Conservation (phyloP, 2,888 invertebrate genomes). For the Napeogenes sylphis region DNA sequence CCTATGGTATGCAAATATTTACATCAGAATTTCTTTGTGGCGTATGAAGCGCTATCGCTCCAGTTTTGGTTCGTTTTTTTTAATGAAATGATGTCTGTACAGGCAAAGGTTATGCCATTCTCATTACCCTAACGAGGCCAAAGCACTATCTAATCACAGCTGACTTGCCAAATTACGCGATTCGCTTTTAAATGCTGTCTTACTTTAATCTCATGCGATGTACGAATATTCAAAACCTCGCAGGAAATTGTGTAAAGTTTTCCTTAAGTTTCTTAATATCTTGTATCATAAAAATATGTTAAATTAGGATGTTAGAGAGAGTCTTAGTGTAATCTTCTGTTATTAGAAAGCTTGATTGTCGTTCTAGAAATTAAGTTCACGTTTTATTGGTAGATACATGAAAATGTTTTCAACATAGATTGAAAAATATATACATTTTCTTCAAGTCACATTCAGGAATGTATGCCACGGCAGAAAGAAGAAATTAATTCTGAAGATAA, state of each 20-base stretch:
- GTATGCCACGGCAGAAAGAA: slow-evolving; percentile 11
- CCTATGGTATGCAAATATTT: too few species aligned
- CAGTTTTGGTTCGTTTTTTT: too few species aligned
- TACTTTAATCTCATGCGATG: slow-evolving; percentile 65
- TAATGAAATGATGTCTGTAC: slow-evolving; percentile 47
- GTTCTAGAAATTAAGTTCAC: too few species aligned
- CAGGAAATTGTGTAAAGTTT: slow-evolving; percentile 14
- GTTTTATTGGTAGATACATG: neutral
- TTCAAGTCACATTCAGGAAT: slow-evolving; percentile 7
- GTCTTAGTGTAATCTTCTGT: neutral
- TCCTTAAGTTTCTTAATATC: slow-evolving; percentile 3
- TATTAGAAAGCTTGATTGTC: neutral
- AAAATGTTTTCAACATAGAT: neutral
- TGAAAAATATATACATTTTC: neutral
- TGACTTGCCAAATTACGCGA: slow-evolving; percentile 75
- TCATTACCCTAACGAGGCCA: slow-evolving; percentile 71
- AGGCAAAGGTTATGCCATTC: slow-evolving; percentile 63
- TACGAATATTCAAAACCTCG: slow-evolving; percentile 34
- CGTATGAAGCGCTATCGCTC: too few species aligned
- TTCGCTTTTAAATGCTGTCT: slow-evolving; percentile 68
- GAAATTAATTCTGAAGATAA: slow-evolving; percentile 34
- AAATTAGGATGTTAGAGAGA: neutral
- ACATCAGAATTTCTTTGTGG: too few species aligned
- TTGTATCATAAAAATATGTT: neutral
- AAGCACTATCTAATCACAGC: slow-evolving; percentile 74